A percentile compares a stretch with the other conserved stretches of the same genome.
Conservation (phyloP, 92 coral and sea anemone species). For the Porites rus region DNA sequence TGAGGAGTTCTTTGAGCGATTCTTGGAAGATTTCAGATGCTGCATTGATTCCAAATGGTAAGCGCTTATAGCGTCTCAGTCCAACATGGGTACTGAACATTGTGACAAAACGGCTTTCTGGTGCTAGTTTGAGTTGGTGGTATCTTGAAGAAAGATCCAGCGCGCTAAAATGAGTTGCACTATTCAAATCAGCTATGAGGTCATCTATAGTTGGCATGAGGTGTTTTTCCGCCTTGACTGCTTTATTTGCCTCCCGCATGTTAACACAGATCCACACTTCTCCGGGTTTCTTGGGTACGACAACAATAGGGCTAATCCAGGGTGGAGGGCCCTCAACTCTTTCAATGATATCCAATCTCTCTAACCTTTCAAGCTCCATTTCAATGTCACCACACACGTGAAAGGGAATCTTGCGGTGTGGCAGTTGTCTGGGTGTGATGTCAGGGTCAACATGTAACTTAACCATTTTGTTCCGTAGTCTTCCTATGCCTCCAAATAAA, state of each 20-base stretch:
- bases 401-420: too few species aligned
- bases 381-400: constrained; percentile 37
- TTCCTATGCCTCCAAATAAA: too few species aligned
- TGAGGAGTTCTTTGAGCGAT: too few species aligned
- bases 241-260: constrained; percentile 77
- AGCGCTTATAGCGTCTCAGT: constrained; percentile 64
- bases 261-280: constrained; percentile 73
- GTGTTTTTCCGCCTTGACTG: constrained; percentile 1
- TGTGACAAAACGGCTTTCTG: constrained; percentile 73
- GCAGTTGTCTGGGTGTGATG: too few species aligned
- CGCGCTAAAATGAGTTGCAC: constrained; percentile 56
- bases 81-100: constrained; percentile 75
- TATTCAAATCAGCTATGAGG: background rate
- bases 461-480: too few species aligned
- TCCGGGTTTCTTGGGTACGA: constrained; percentile 57
- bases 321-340: constrained; percentile 23
- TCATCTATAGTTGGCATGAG: too few species aligned
- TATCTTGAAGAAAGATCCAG: constrained; percentile 18
- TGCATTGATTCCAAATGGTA: constrained; percentile 12
- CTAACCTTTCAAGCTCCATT: constrained; percentile 5
- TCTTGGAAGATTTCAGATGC: too few species aligned
- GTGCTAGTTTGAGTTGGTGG: constrained; percentile 14
- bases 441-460: too few species aligned
- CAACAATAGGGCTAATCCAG: constrained; percentile 25
- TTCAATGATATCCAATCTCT: background rate